Base-by-base conservation (phyloP, 2,113 vertebrate genomes). In the Brachyistius frenatus region DNA sequence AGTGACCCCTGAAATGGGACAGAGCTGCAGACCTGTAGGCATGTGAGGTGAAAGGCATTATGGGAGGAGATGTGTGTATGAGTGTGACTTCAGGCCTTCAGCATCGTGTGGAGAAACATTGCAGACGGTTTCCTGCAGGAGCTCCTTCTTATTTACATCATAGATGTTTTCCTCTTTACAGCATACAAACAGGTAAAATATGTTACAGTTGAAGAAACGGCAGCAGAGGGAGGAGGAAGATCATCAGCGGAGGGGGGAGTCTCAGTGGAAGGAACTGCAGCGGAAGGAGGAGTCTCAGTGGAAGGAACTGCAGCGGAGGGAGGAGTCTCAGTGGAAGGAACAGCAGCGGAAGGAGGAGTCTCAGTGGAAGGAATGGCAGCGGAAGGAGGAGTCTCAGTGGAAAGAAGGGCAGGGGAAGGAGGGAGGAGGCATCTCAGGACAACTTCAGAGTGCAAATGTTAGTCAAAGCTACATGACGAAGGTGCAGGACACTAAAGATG, bases 141-240 rank as follows among this genome's bases (percentile, higher is more conserved):
- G 80, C 76, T 75, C 23, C 66, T 85, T 73, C 55, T 64, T 90
- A 86, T 92, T 88, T 89, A 91, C 88, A 93, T 81, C 47, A 66
- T 70, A 78, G 37, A 80, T 14, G 7, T 66, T 32, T 81, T 83
- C 77, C 62, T 90, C 68, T 85, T 80, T 66, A 82, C 66, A 78
- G 58, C 87, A 78, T 84, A 64, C 69, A 58, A 76, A 76, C 68
- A 73, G 57, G 23, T 23, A 23, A 23, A 23, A 23, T 23, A 23
- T 23, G 23, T 23, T 23, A 23, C 23, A 23, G 23, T 23, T 23
- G 23, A 23, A 23, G 23, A 23, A 87, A 68, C 57, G 76, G 66
- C 32, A 68, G 80, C 66, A 83, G 3, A 7, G 63, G 64, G 66
- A 57, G 72, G 70, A 36, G 9, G n/a, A 68, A n/a, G 49, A n/a